Conservation (phyloP, 2,888 invertebrate genomes). For the Lymantria monacha region DNA sequence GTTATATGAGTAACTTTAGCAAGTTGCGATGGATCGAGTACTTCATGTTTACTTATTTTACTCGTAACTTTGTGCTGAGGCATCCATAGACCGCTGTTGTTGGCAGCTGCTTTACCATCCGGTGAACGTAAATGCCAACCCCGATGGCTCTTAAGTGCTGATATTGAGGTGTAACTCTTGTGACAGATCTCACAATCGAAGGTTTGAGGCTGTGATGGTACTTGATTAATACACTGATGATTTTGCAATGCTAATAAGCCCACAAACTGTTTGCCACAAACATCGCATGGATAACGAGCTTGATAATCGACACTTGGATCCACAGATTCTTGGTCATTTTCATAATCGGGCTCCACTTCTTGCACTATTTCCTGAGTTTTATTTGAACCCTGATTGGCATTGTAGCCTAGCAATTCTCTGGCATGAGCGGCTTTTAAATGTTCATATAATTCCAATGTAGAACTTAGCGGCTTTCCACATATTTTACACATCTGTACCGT, state of each 20-base stretch:
- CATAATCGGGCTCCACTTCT: conserved; percentile 62
- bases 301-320: conserved; percentile 72
- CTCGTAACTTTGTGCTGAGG: conserved; percentile 78
- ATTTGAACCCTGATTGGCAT: conserved; percentile 66
- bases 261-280: conserved; percentile 81
- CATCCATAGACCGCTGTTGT: conserved; percentile 79
- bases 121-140: conserved; percentile 86
- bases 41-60: conserved; percentile 77
- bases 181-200: conserved; percentile 85
- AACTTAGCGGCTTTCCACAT: conserved; percentile 84
- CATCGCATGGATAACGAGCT: conserved; percentile 78
- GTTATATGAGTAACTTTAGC: conserved; percentile 48
- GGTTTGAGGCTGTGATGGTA: conserved; percentile 59
- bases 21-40: conserved; percentile 58
- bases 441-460: conserved; percentile 84
- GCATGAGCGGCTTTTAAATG: conserved; percentile 83
- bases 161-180: conserved; percentile 84
- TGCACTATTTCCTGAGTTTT: conserved; percentile 57
- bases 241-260: conserved; percentile 77
- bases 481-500: conserved; percentile 83
- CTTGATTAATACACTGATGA: conserved; percentile 78
- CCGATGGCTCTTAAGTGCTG: conserved; percentile 85
- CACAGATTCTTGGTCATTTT: conserved; percentile 58
- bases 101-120: conserved; percentile 77
- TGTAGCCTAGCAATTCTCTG: conserved; percentile 74